These are phyloP conservation scores for Semicossyphus pulcher DNA, from an alignment of 2,113 vertebrate species.

Conservation along the genomic window DNA sequence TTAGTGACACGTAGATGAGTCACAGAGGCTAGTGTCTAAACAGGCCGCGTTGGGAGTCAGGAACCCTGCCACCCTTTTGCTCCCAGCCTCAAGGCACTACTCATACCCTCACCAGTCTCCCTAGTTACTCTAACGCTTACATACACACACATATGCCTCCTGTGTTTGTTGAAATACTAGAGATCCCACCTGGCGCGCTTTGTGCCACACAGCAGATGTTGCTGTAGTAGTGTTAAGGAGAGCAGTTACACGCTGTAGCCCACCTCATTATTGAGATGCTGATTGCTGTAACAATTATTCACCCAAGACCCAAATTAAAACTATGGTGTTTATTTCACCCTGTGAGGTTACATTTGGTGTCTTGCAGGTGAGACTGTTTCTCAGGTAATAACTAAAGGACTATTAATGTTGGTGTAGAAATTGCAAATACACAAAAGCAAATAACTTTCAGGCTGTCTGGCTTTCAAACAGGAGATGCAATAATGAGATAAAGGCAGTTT, in stretches of 20 bases:
- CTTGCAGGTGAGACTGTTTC: neutral
- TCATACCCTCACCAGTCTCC: conserved; percentile 57
- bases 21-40: conserved; percentile 65
- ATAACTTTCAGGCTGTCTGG: neutral
- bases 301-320: conserved; percentile 5
- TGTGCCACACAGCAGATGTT: conserved; percentile 70
- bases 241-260: conserved; percentile 26
- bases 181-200: conserved; percentile 64
- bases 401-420: too few species aligned
- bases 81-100: conserved; percentile 61
- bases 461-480: too few species aligned
- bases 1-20: conserved; percentile 75
- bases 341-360: neutral
- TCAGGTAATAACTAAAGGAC: neutral
- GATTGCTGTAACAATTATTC: conserved; percentile 39
- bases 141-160: conserved; percentile 52
- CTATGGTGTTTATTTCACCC: neutral
- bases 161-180: conserved; percentile 60
- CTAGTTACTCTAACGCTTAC: conserved; percentile 45
- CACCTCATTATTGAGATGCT: conserved; percentile 51
- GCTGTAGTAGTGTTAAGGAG: conserved; percentile 40
- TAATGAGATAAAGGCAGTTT: neutral
- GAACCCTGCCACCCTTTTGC: conserved; percentile 57
- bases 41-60: conserved; percentile 58
- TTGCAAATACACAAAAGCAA: too few species aligned